Base-by-base conservation (phyloP, 2,888 invertebrate genomes). In the Teinopalpus imperialis region DNA sequence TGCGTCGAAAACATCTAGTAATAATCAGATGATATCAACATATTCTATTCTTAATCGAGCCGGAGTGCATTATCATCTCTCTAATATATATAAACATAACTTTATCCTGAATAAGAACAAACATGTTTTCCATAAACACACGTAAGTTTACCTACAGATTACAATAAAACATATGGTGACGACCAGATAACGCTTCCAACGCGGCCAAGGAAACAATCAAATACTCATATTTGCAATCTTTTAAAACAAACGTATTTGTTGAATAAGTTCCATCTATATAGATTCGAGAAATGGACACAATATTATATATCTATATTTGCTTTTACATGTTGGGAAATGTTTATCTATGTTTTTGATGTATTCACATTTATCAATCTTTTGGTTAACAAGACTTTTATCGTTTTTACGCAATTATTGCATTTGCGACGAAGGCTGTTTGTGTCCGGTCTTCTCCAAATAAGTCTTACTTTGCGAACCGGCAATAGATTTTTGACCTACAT, bases 141-240 rank as follows among this genome's bases (percentile, higher is more conserved):
- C 1, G 18, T 20, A 9, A 6, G 16, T 4, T 4, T 3, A 16
- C 6, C 5, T 8, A 26, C 10, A 37, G 7, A 14, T 9, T 27
- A 18, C 26, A 37, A 8, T 36, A 16, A 37, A 29, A 29, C 10
- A 27, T n/a, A 23, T 16, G 7, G 37, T 10, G 8, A n/a, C 26
- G 18, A 39, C 9, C 14, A 24, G 24, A 41, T 41, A 32, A 41
- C 20, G 30, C 21, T 14, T 12, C 7, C 41, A 41, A 41, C 23
- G 31, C 23, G 41, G 41, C 41, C 41, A 41, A 41, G 41, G 41
- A 24, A 24, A 10, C 41, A 9, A 31, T 23, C 40, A 23, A 41
- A 41, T 41, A 23, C 13, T 31, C 30, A 23, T 39, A 39, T 39
- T 18, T 16, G 16, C 18, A 29, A 27, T 27, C 20, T 27, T 39